These are phyloP conservation scores for Eidolon dupreanum DNA, from an alignment of 2,797 vertebrate genomes.

Conservation along the genomic window DNA sequence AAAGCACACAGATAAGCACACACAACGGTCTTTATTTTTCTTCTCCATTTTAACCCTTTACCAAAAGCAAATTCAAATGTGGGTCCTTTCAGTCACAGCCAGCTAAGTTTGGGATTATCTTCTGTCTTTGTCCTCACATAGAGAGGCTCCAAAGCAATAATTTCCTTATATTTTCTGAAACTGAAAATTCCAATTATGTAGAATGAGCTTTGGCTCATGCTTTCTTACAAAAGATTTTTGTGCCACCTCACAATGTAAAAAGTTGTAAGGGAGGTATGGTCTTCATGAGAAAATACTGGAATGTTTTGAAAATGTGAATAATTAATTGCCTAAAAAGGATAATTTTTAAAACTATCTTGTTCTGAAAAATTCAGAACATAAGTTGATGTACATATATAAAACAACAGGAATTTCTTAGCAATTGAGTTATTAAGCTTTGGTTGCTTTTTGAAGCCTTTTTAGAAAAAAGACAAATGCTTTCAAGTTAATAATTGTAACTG, in stretches of 20 bases:
- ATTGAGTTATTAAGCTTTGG: slow-evolving; percentile 17
- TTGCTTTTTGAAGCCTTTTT: slow-evolving; percentile 8
- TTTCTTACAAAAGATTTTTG: slow-evolving; percentile 18
- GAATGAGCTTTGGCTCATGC: background rate
- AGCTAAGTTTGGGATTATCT: background rate
- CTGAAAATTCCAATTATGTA: slow-evolving; percentile 26
- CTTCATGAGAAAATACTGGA: background rate
- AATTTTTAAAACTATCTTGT: slow-evolving; percentile 29
- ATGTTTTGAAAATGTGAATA: slow-evolving; percentile 30
- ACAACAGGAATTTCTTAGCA: background rate
- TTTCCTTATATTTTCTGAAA: slow-evolving; percentile 44
- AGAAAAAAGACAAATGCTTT: background rate
- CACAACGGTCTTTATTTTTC: slow-evolving; percentile 36
- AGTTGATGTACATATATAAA: background rate
- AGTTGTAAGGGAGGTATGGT: background rate
- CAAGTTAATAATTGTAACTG: background rate
- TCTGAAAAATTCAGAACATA: slow-evolving; percentile 34
- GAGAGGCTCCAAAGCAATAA: background rate
- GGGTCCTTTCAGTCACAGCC: background rate
- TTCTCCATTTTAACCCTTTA: background rate
- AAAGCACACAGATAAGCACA: too few relatives aligned
- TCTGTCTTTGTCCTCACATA: background rate
- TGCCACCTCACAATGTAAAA: slow-evolving; percentile 21
- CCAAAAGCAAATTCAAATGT: background rate
- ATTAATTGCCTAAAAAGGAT: background rate